Base-by-base conservation (phyloP, 2,888 invertebrate species). In the Ceraclea dissimilis region DNA sequence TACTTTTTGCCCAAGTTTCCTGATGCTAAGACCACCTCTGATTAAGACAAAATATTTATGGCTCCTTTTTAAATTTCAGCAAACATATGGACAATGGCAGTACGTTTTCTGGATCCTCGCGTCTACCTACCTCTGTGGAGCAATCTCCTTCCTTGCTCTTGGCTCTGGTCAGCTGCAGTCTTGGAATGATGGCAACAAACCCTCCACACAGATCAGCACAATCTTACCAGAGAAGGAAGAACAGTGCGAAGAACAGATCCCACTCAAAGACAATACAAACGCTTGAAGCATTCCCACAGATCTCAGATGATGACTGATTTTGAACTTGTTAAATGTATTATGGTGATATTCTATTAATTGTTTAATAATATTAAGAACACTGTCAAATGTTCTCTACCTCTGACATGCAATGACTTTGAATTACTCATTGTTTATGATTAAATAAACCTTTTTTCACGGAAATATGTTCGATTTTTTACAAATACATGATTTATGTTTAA, bases 61-160 rank as follows among this genome's bases (percentile, higher is more conserved):
- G 4, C 10, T 26, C 10, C 10, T 26, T 26, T 26, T 26, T 26
- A 26, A 26, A 6, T 26, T 26, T 26, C 70, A 85, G 85, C 84
- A 87, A 74, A 85, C 85, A 0, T 86, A 85, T 65, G 80, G 78
- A 19, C 85, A 85, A 66, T 93, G 93, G 92, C 83, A 81, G 68
- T 83, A 84, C 55, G 87, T 92, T 0, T 93, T 93, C 71, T 86
- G 86, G 80, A 86, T 91, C 50, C 71, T 92, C 17, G 85, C 86
- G 0, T 80, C 71, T 2, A 84, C 86, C 0, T 92, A 92, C 69
- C 70, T 82, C 1, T 66, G 78, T 1, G 90, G 89, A 0, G 84
- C 86, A 0, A 49, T 83, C 0, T 70, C 78, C 34, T 90, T 83
- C 71, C 71, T 82, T 11, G 53, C 76, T 31, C 79, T 88, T 64